These are phyloP conservation scores for Montipora efflorescens DNA, from an alignment of 64 coral and sea anemone species.

Conservation along the genomic window DNA sequence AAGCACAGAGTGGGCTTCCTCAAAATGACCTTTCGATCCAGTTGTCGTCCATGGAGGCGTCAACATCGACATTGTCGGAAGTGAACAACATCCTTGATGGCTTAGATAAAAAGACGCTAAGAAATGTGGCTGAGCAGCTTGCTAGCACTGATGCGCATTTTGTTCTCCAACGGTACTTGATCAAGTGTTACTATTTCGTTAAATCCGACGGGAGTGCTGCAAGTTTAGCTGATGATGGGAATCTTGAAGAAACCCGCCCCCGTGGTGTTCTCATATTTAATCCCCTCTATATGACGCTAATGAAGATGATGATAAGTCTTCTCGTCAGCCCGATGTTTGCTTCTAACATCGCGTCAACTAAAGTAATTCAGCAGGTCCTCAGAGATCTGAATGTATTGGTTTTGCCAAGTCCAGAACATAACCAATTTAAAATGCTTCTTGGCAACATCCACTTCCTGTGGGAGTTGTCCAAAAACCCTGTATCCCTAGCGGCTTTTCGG, in stretches of 20 bases:
- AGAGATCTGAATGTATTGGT: constrained; percentile 41
- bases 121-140: constrained; percentile 29
- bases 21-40: constrained; percentile 34
- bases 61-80: constrained; percentile 20
- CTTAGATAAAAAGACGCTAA: constrained; percentile 10
- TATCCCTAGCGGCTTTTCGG: neutral
- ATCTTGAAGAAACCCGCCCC: neutral
- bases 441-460: constrained; percentile 38
- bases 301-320: constrained; percentile 2
- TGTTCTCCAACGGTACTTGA: constrained; percentile 36
- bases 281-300: constrained; percentile 23
- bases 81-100: constrained; percentile 31
- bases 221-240: neutral
- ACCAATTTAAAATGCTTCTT: constrained; percentile 32
- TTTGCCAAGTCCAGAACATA: constrained; percentile 4
- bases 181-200: neutral
- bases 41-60: constrained; percentile 26
- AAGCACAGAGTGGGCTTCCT: constrained; percentile 38
- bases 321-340: constrained; percentile 36
- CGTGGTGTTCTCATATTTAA: constrained; percentile 7
- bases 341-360: constrained; percentile 42
- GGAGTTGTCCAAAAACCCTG: constrained; percentile 44
- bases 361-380: constrained; percentile 23
- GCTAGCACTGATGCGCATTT: constrained; percentile 27
- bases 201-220: neutral